Evolutionary conservation across 2,888 invertebrate species (phyloP).

Genomic region (Amiota mariae): DNA sequence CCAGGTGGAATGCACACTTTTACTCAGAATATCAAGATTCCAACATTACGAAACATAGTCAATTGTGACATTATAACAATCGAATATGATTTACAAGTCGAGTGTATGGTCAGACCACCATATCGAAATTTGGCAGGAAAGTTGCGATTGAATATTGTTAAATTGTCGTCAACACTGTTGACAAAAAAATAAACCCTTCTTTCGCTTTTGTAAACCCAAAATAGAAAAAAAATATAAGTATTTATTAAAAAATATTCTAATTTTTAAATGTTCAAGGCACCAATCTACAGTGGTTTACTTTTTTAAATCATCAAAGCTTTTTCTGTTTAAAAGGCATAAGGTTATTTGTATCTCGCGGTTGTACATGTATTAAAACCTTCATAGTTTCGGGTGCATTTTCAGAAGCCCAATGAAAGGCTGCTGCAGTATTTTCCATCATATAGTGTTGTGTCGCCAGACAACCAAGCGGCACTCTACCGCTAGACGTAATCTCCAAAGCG

Average conservation of each 20-base stretch:
- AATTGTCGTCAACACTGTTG: slow-evolving; percentile 78
- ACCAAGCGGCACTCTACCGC: slow-evolving; percentile 51
- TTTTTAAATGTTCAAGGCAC: no score
- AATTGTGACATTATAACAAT: slow-evolving; percentile 85
- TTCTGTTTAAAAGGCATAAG: neutral
- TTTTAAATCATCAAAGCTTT: no score
- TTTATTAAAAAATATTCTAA: no score
- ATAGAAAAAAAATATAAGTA: no score
- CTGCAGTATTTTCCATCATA: neutral
- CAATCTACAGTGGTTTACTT: no score
- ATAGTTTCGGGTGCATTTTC: neutral
- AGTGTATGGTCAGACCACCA: slow-evolving; percentile 79
- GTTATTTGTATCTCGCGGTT: slow-evolving; percentile 18
- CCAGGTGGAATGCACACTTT: slow-evolving; percentile 78
- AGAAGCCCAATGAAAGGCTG: neutral
- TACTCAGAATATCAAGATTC: slow-evolving; percentile 80
- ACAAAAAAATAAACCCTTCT: neutral
- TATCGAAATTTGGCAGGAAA: slow-evolving; percentile 80
- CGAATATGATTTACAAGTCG: slow-evolving; percentile 83
- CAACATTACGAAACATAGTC: slow-evolving; percentile 83
- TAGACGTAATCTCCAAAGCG: slow-evolving; percentile 83
- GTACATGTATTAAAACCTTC: slow-evolving; percentile 14
- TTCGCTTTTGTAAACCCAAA: neutral
- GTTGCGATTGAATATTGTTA: slow-evolving; percentile 83
- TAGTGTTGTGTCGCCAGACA: slow-evolving; percentile 28